A percentile compares a stretch with the other conserved stretches of the same genome.
phyloP scores from a whole-genome alignment of 1,140 invertebrate species.

The Pachyrhynchus sulphureomaculatus region DNA sequence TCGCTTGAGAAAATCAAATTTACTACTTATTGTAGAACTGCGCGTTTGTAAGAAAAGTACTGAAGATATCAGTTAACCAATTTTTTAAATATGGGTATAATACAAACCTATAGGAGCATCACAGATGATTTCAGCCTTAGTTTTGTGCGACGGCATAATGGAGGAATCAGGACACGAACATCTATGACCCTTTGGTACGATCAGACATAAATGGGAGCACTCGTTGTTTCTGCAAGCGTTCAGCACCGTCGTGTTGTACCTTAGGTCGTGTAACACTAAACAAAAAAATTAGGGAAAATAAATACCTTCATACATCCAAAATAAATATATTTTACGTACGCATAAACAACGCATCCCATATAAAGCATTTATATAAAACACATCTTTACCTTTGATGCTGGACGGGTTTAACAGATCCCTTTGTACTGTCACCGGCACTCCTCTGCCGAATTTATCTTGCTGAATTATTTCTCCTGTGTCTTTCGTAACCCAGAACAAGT shows the following conservation, averaged over 20 bases:
- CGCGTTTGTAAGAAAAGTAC: no score
- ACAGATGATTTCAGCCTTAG: conserved; percentile 64
- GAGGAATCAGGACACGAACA: conserved; percentile 87
- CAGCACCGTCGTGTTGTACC: conserved; percentile 74
- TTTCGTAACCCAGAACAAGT: conserved; percentile 84
- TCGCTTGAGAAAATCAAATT: no score
- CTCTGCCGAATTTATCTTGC: conserved; percentile 95
- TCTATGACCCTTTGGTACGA: conserved; percentile 79
- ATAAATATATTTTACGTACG: no score
- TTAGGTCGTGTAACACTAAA: conserved; percentile 72
- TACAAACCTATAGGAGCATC: conserved; percentile 63
- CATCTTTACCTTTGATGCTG: conserved; percentile 79
- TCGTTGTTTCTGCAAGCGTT: conserved; percentile 69
- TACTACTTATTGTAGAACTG: no score
- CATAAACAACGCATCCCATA: no score
- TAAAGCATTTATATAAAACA: no score
- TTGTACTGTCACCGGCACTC: conserved; percentile 80
- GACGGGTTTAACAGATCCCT: conserved; percentile 79
- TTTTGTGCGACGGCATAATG: conserved; percentile 55
- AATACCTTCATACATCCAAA: neutral
- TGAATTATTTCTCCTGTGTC: conserved; percentile 80
- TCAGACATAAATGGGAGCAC: conserved; percentile 90
- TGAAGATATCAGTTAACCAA: no score
- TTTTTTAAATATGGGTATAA: no score
- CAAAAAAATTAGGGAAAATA: conserved; percentile 35